Conservation (phyloP, 2,888 invertebrate genomes). For the Morpho helenor region DNA sequence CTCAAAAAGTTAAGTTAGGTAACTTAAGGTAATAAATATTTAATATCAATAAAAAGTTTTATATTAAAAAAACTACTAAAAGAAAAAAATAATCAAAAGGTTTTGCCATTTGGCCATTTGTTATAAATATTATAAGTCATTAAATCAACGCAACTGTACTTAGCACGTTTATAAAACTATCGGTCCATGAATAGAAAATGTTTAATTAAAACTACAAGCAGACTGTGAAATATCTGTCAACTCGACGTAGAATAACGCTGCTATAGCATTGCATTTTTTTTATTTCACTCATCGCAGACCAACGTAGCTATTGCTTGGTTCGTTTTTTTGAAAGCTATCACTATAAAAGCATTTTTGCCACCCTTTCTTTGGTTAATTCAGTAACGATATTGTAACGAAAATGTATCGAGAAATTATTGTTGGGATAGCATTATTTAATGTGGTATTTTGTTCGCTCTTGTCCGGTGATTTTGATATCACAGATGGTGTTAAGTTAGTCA, state of each 20-base stretch:
- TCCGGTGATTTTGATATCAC: slow-evolving; percentile 78
- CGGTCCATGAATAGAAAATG: slow-evolving; percentile 4
- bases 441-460: slow-evolving; percentile 42
- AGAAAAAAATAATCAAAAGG: too few species aligned
- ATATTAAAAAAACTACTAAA: too few species aligned
- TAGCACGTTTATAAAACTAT: too few species aligned
- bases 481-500: slow-evolving; percentile 82
- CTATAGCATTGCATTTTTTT: slow-evolving; percentile 33
- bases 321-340: slow-evolving; percentile 71
- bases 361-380: slow-evolving; percentile 67
- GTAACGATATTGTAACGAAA: slow-evolving; percentile 45
- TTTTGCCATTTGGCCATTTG: too few species aligned
- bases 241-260: slow-evolving; percentile 37
- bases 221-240: slow-evolving; percentile 15
- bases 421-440: slow-evolving; percentile 37
- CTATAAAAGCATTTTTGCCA: slow-evolving; percentile 58
- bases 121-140: too few species aligned
- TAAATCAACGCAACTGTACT: too few species aligned
- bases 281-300: slow-evolving; percentile 39
- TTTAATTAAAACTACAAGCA: slow-evolving; percentile 20
- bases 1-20: too few species aligned
- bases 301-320: slow-evolving; percentile 53
- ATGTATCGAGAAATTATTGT: slow-evolving; percentile 54
- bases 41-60: too few species aligned
- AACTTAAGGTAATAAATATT: not conserved